These are phyloP conservation scores for Larimichthys crocea DNA, from an alignment of 2,113 vertebrate species.

Conservation along the genomic window DNA sequence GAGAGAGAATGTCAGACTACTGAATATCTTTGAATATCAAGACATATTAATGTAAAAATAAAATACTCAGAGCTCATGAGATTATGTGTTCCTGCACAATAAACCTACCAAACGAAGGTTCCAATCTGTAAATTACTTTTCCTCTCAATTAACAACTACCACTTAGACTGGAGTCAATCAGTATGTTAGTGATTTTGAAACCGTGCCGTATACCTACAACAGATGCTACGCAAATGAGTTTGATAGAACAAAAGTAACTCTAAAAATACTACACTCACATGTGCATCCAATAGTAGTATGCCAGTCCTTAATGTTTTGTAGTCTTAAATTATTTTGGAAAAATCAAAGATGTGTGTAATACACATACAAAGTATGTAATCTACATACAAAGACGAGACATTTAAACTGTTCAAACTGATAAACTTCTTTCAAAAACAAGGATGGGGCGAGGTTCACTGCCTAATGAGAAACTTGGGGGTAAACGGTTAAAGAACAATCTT, in stretches of 20 bases:
- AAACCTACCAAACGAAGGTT: background rate
- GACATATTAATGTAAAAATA: background rate
- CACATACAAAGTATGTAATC: no score
- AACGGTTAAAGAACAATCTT: no score
- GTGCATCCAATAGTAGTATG: background rate
- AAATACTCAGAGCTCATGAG: background rate
- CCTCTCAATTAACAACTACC: background rate
- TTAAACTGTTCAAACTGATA: no score
- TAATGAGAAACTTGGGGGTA: no score
- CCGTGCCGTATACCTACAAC: background rate
- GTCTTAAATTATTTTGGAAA: background rate
- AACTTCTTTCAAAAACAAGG: no score
- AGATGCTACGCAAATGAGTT: background rate
- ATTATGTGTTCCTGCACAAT: background rate
- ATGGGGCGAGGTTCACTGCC: no score
- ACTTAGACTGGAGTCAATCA: background rate
- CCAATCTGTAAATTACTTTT: background rate
- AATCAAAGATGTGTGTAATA: background rate
- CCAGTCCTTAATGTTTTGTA: background rate
- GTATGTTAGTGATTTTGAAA: background rate
- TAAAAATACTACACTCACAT: background rate
- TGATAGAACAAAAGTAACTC: background rate
- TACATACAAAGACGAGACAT: no score
- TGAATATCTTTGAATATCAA: no score
- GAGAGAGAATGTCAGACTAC: background rate